Conservation (phyloP, 2,888 invertebrate genomes). For the Trichopria drosophilae region DNA sequence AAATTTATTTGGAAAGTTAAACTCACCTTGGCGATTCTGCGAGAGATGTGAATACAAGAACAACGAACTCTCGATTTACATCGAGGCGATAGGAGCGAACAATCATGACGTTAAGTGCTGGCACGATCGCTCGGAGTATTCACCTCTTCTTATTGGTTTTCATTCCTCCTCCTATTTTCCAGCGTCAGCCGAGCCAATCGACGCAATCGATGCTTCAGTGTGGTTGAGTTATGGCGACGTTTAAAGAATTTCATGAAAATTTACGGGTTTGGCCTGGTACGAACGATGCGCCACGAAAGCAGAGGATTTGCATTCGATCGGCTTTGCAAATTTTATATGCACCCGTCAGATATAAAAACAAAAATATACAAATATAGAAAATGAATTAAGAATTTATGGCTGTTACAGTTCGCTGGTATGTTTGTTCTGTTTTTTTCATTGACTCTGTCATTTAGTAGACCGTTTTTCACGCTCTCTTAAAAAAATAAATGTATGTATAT, state of each 20-base stretch:
- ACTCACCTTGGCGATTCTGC: no score
- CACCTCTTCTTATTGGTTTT: constrained; percentile 30
- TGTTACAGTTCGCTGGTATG: no score
- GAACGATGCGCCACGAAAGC: constrained; percentile 2
- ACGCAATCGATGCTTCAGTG: constrained; percentile 29
- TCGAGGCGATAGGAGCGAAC: neutral
- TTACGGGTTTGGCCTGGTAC: constrained; percentile 23
- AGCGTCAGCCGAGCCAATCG: constrained; percentile 25
- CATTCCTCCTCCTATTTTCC: constrained; percentile 26
- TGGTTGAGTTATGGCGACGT: constrained; percentile 32
- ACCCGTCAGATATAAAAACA: no score
- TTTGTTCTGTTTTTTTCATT: no score
- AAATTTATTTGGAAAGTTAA: no score
- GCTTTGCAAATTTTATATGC: constrained; percentile 30
- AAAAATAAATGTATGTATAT: no score
- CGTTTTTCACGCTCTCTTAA: no score
- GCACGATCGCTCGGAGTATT: constrained; percentile 17
- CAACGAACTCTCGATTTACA: no score
- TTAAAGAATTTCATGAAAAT: constrained; percentile 35
- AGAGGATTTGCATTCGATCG: constrained; percentile 32
- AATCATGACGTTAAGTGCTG: constrained; percentile 1
- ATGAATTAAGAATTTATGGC: no score
- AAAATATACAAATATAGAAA: no score
- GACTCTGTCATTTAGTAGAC: no score
- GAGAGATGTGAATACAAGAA: no score